Conservation (phyloP, 2,888 invertebrate genomes). For the Drosophila siamana region DNA sequence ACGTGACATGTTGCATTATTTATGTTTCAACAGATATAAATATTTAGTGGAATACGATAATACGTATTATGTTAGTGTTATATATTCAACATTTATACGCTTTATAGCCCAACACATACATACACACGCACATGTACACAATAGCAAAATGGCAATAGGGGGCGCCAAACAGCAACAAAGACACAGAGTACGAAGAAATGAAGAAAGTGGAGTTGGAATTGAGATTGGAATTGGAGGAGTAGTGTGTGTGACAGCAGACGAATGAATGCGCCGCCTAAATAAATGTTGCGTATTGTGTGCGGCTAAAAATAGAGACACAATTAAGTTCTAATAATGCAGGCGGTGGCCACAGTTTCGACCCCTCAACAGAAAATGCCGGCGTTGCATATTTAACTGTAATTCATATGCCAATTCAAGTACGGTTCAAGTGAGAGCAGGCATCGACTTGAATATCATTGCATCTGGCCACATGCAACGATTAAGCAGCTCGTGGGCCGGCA, state of each 20-base stretch:
- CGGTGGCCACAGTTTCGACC: conserved; percentile 36
- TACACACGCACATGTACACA: conserved; percentile 8
- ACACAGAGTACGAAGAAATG: neutral
- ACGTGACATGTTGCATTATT: neutral
- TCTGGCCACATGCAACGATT: conserved; percentile 55
- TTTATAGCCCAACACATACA: conserved; percentile 24
- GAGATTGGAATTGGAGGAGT: neutral
- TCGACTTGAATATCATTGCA: conserved; percentile 38
- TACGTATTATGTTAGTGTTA: conserved; percentile 3
- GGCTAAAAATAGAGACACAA: conserved; percentile 79
- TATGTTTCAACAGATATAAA: neutral
- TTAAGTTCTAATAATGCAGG: conserved; percentile 77
- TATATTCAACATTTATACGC: conserved; percentile 22
- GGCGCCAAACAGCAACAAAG: conserved; percentile 35
- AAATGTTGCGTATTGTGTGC: conserved; percentile 53
- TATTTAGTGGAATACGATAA: neutral
- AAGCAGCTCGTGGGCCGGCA: neutral
- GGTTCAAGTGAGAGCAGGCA: conserved; percentile 55
- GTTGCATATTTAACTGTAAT: conserved; percentile 33
- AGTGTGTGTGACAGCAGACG: conserved; percentile 29
- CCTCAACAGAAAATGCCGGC: conserved; percentile 20
- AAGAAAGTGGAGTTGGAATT: neutral
- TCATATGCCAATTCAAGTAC: conserved; percentile 73
- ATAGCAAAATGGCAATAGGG: conserved; percentile 54
- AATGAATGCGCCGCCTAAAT: conserved; percentile 30